phyloP scores from a whole-genome alignment of 2,113 vertebrate genomes.

The Meles meles region DNA sequence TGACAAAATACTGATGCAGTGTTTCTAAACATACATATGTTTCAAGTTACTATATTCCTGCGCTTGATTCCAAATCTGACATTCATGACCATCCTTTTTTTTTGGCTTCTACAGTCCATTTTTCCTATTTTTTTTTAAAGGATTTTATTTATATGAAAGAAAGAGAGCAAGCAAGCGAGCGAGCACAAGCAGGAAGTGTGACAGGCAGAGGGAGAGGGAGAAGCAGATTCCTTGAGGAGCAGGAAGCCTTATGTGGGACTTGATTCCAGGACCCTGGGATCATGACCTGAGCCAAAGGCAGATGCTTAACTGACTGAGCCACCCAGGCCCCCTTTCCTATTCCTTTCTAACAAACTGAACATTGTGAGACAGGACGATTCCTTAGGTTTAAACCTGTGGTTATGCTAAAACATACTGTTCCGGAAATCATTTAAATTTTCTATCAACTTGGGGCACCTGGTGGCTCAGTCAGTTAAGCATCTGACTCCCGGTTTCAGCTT shows the following conservation, averaged over 20 bases:
- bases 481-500: neutral
- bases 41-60: neutral
- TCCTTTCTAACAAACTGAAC: neutral
- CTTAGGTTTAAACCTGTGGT: neutral
- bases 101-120: neutral
- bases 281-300: no score
- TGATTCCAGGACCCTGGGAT: no score
- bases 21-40: slow-evolving; percentile 27
- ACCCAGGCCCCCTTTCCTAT: neutral
- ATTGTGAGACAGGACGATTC: slow-evolving; percentile 1
- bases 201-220: no score
- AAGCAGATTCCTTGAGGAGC: no score
- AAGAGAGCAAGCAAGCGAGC: no score
- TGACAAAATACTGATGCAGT: neutral
- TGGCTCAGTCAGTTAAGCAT: neutral
- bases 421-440: neutral
- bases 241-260: no score
- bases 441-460: neutral
- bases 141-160: no score
- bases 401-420: neutral
- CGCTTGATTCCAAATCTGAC: neutral
- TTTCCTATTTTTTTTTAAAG: neutral
- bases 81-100: neutral
- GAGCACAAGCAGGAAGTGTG: no score
- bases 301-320: no score